Conservation (phyloP, 2,113 vertebrate species). For the Picathartes gymnocephalus region DNA sequence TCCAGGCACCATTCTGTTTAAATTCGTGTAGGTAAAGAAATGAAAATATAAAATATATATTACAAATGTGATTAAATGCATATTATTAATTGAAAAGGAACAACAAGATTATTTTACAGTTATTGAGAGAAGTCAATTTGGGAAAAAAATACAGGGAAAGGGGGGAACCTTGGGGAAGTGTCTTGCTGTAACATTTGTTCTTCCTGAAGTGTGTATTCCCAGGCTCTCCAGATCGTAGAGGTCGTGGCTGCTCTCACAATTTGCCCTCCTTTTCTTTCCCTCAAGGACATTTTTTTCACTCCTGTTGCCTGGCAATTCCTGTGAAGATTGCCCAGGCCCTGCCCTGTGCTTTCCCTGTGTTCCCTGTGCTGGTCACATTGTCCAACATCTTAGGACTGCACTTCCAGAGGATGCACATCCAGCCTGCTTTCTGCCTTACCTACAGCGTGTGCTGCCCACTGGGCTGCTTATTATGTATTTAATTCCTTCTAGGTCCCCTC, state of each 20-base stretch:
- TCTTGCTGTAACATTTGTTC: not conserved
- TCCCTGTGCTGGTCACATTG: not conserved
- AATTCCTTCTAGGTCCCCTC: not conserved
- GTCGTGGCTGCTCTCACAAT: not conserved
- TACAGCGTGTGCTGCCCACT: rapidly evolving
- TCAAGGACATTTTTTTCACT: not conserved
- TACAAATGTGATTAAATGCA: not conserved
- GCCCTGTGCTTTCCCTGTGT: not conserved
- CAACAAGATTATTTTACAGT: not conserved
- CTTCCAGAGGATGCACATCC: not conserved
- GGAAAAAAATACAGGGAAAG: not conserved
- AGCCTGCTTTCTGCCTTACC: not conserved
- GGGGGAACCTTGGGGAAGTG: not conserved
- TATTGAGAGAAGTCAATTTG: not conserved
- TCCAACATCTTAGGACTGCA: not conserved
- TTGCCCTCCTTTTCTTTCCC: not conserved
- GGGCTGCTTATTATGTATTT: not conserved
- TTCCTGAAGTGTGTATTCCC: not conserved
- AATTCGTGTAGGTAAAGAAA: not conserved
- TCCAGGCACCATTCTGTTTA: not conserved
- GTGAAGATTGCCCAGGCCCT: not conserved
- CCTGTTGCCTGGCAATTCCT: slow-evolving; percentile 20
- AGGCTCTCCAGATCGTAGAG: not conserved
- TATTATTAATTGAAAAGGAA: not conserved
- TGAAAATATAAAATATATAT: not conserved